A percentile compares a stretch with the other conserved stretches of the same genome.
Conservation (phyloP, 1,140 invertebrate species). For the Drosophila ohnishii region DNA sequence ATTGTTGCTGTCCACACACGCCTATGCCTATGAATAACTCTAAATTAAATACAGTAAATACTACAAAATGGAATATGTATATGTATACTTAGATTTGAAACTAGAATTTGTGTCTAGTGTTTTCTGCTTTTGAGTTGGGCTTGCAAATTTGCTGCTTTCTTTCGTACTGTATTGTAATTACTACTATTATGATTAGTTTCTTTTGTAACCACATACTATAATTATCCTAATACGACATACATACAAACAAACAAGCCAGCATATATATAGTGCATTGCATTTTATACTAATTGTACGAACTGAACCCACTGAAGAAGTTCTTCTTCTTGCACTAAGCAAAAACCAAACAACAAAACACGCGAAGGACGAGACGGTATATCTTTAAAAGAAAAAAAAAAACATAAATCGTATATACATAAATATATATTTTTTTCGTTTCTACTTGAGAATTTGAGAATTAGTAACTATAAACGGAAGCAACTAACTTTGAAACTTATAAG, state of each 20-base stretch:
- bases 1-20: constrained; percentile 76
- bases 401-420: constrained; percentile 35
- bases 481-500: constrained; percentile 79
- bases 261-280: constrained; percentile 70
- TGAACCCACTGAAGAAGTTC: constrained; percentile 79
- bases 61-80: constrained; percentile 26
- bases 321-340: constrained; percentile 78
- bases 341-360: constrained; percentile 27
- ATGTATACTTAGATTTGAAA: constrained; percentile 58
- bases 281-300: constrained; percentile 77
- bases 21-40: constrained; percentile 39
- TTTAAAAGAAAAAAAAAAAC: constrained; percentile 23
- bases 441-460: constrained; percentile 51
- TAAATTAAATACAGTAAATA: constrained; percentile 46
- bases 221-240: constrained; percentile 38
- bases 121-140: constrained; percentile 41
- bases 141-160: constrained; percentile 42
- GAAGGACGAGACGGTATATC: constrained; percentile 20
- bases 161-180: constrained; percentile 55
- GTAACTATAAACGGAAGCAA: constrained; percentile 64
- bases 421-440: constrained; percentile 59
- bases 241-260: constrained; percentile 42
- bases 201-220: constrained; percentile 33
- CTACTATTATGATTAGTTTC: constrained; percentile 40
- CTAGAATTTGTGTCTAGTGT: constrained; percentile 53